phyloP scores from a whole-genome alignment of 2,797 vertebrate genomes.

The Sylvilagus floridanus region DNA sequence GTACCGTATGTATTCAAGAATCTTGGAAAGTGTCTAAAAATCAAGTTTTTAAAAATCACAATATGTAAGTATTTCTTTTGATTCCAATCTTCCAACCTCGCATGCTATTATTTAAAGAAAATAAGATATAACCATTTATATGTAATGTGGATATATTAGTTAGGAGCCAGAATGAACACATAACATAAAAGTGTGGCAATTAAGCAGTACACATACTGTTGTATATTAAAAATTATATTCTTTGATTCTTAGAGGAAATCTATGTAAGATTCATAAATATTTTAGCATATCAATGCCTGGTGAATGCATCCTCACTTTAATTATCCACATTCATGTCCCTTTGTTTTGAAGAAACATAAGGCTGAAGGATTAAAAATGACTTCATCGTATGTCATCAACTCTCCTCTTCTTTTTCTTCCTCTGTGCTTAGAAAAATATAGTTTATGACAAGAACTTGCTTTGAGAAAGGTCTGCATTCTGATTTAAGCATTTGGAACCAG shows the following conservation, averaged over 20 bases:
- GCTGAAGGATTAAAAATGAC: neutral
- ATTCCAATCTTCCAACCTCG: neutral
- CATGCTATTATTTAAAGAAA: neutral
- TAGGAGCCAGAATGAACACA: neutral
- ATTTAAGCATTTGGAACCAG: slow-evolving; percentile 11
- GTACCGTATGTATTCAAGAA: neutral
- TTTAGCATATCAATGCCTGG: neutral
- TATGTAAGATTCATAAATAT: neutral
- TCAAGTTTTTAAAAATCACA: neutral
- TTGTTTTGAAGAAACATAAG: neutral
- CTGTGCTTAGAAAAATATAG: neutral
- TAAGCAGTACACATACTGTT: neutral
- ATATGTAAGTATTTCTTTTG: neutral
- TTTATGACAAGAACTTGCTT: neutral
- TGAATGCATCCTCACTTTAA: neutral
- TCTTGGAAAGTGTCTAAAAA: neutral
- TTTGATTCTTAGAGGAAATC: neutral
- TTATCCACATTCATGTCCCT: neutral
- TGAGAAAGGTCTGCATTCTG: neutral
- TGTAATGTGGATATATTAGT: neutral
- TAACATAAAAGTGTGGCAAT: neutral
- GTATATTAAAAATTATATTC: neutral
- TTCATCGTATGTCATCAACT: neutral
- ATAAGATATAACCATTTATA: neutral
- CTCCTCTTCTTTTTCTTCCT: neutral